phyloP scores from a whole-genome alignment of 2,797 vertebrate species.

The Diplodus sargus region DNA sequence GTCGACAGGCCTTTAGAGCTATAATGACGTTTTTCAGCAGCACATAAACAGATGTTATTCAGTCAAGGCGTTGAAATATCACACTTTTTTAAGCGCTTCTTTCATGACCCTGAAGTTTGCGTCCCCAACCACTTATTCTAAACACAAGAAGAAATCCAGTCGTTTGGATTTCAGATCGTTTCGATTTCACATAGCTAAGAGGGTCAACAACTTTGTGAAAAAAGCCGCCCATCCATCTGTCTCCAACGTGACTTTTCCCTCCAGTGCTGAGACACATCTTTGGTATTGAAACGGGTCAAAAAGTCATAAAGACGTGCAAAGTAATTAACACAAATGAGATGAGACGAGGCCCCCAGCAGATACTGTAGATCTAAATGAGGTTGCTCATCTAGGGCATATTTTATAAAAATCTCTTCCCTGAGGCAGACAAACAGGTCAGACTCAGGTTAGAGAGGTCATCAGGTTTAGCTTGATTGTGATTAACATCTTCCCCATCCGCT shows the following conservation, averaged over 20 bases:
- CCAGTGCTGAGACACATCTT: slow-evolving; percentile 20
- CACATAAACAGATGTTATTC: background rate
- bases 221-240: slow-evolving; percentile 11
- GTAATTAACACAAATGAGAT: slow-evolving; percentile 38
- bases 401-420: slow-evolving; percentile 2
- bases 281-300: slow-evolving; percentile 34
- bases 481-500: slow-evolving; percentile 3
- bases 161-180: background rate
- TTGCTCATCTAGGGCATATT: background rate
- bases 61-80: too few species aligned
- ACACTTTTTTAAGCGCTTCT: background rate
- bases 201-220: slow-evolving; percentile 10
- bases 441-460: slow-evolving; percentile 28
- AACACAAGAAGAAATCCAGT: background rate
- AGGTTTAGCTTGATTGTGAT: background rate
- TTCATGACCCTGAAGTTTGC: background rate
- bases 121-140: background rate
- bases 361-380: background rate
- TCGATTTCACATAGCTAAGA: background rate
- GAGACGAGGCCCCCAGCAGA: background rate
- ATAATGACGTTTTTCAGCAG: background rate
- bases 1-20: background rate
- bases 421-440: slow-evolving; percentile 15
- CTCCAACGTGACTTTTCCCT: slow-evolving; percentile 28
- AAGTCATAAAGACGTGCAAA: slow-evolving; percentile 8